Evolutionary conservation across 2,113 vertebrate species (phyloP).

Genomic region (Apaloderma vittatum): DNA sequence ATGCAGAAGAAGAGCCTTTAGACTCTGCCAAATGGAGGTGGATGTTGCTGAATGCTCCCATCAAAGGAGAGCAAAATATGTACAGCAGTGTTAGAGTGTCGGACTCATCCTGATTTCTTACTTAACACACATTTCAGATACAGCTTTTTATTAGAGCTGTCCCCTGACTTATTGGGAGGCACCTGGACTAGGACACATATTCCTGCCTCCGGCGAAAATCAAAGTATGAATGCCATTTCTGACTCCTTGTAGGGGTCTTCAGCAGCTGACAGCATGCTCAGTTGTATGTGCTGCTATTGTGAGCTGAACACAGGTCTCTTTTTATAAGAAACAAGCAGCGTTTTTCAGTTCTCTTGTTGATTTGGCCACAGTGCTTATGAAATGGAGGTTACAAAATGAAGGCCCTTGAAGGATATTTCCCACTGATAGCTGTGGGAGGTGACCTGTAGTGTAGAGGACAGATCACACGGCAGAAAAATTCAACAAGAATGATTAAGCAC

Average conservation of each 20-base stretch:
- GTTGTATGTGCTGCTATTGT: background rate
- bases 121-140: background rate
- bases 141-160: background rate
- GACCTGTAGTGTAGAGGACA: background rate
- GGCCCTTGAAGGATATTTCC: background rate
- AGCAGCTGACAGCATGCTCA: background rate
- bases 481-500: background rate
- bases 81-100: background rate
- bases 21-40: background rate
- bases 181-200: background rate
- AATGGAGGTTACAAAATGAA: slow-evolving; percentile 42
- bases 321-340: background rate
- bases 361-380: background rate
- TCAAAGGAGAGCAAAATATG: background rate
- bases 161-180: background rate
- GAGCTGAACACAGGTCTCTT: background rate
- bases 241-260: background rate
- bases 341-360: background rate
- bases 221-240: background rate
- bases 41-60: background rate
- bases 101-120: background rate
- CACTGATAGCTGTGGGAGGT: slow-evolving; percentile 16
- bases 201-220: background rate
- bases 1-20: background rate
- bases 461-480: slow-evolving; percentile 55